Evolutionary conservation across 2,113 vertebrate genomes (phyloP), one percentile per base, ranked within the genome.

Genomic region (Carassius carassius): DNA sequence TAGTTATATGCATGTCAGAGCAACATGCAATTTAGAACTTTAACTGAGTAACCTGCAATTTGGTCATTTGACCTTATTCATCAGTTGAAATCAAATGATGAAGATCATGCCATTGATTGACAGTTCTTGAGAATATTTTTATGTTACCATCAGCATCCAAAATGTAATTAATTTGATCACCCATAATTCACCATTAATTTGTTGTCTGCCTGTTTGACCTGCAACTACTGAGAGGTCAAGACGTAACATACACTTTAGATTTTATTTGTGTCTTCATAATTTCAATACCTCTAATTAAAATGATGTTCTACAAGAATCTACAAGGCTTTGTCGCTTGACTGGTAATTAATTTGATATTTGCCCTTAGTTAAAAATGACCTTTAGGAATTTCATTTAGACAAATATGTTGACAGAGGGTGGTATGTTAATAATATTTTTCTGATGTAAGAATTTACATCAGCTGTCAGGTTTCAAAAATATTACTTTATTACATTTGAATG

Each of bases 281-380:
- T 78, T 62, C 62, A 17, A 21, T 25, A 44, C 11, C 14, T 44
- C 35, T 79, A 63, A 63, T 79, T 79, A 63, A 79, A 63, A 44
- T 41, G 0, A 25, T 17, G 56, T 23, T 79, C 11, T 41, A 54
- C 10, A 41, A 23, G 37, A 79, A 63, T 79, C 8, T 47, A 25
- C n/a, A 79, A 62, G n/a, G 21, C 37, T 79, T 79, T 25, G 37
- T 79, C 13, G 1, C 13, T 14, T 63, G 35, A 44, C n/a, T 63
- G 58, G 14, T 47, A 29, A 79, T 63, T 63, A 29, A 63, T 79
- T 79, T 63, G n/a, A 29, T 63, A 16, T 47, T 25, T 79, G 21
- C 58, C 54, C 21, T 60, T 78, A 78, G 21, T 60, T 78, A 60
- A 78, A 78, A 60, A 60, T 77, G 11, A 78, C 32, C 58, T 79